A percentile compares a stretch with the other conserved stretches of the same genome.
These are phyloP conservation scores for Drosophila longiperda DNA, from an alignment of 2,888 invertebrate species.

Conservation along the genomic window DNA sequence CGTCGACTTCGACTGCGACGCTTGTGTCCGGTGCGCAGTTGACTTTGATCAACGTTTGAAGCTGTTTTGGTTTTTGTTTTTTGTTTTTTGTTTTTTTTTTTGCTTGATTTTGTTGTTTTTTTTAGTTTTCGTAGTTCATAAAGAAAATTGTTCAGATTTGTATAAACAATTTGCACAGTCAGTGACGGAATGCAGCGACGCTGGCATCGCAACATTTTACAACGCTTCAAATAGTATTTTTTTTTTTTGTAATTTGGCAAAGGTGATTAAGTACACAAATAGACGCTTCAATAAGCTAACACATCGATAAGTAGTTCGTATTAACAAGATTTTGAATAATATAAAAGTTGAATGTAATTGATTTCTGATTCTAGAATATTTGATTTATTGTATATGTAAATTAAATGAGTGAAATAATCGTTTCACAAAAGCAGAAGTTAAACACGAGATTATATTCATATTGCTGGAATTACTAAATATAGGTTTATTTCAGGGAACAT, in stretches of 20 bases:
- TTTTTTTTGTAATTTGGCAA: constrained; percentile 33
- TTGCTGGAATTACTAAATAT: neutral
- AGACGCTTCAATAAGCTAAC: neutral
- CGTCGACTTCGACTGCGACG: constrained; percentile 39
- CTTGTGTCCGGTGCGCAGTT: constrained; percentile 77
- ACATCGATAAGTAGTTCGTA: constrained; percentile 6
- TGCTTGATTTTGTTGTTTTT: constrained; percentile 4
- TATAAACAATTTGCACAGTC: constrained; percentile 57
- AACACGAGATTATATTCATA: neutral
- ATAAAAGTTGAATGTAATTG: neutral
- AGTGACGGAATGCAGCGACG: constrained; percentile 31
- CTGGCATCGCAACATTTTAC: constrained; percentile 28
- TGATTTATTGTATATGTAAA: neutral
- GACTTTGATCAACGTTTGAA: constrained; percentile 66
- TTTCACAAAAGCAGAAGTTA: neutral
- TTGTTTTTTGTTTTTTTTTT: constrained; percentile 3
- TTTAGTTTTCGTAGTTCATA: constrained; percentile 33
- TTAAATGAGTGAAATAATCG: neutral
- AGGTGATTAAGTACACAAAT: constrained; percentile 15
- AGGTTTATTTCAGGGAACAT: neutral
- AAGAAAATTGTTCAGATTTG: constrained; percentile 43
- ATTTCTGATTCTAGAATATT: neutral
- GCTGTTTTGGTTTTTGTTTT: constrained; percentile 17
- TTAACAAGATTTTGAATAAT: constrained; percentile 4
- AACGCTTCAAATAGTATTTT: constrained; percentile 31